Evolutionary conservation across 2,888 invertebrate species (phyloP), one percentile per base, ranked within the genome.

Genomic region (Pachymerium ferrugineum): DNA sequence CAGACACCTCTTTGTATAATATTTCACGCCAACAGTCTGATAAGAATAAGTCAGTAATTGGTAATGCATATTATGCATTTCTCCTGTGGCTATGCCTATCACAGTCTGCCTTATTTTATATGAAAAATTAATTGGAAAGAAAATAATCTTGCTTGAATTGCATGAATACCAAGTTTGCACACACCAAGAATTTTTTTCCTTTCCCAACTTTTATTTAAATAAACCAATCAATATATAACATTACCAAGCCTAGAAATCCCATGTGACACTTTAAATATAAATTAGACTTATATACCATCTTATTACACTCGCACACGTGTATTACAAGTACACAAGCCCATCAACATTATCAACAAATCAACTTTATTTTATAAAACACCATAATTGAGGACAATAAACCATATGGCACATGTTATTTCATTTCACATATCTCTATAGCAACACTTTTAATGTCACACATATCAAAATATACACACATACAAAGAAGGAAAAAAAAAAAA

Each of bases 31-130:
- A 54, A 8, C 16, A 54, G 47, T 54, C 47, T 54, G 47, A 54
- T 54, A 54, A 54, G 47, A 54, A 54, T 54, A 54, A 54, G 47
- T 54, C 47, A 54, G 47, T 54, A 54, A 54, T 54, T 54, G 47
- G 47, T 54, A 54, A 54, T 54, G 47, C 47, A 54, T 54, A 54
- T 54, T 54, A 54, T 54, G 47, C 47, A 54, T 54, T 54, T 54
- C 47, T 54, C 47, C 47, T 54, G 47, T 54, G 47, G 47, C 47
- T 54, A 54, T 22, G 47, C 47, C 4, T 54, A 54, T 54, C 47
- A 54, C 22, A n/a, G 47, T 16, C 47, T 54, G 47, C 47, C 47
- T 54, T 54, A 54, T 22, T 54, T 54, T 54, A 22, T 54, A 54
- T 54, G 47, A 54, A 54, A 54, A 54, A 54, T 54, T 54, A 54